These are phyloP conservation scores for Muscina levida DNA, from an alignment of 2,888 invertebrate genomes.

Conservation along the genomic window DNA sequence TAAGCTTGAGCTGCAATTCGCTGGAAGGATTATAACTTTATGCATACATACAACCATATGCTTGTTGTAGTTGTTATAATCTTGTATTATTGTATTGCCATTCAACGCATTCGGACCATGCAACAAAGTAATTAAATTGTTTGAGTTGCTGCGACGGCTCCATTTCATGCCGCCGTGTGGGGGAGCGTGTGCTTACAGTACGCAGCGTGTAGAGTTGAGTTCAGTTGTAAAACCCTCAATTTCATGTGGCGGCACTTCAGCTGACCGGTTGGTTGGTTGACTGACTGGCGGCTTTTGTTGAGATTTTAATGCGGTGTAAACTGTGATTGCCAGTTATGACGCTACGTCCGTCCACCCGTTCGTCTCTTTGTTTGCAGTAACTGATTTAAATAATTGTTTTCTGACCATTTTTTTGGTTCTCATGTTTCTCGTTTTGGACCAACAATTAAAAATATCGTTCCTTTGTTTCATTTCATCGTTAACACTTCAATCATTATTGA, in stretches of 20 bases:
- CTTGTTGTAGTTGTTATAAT: background rate
- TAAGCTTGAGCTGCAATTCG: conserved; percentile 42
- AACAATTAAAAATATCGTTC: conserved; percentile 46
- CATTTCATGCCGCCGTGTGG: conserved; percentile 1
- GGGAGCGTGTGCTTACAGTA: background rate
- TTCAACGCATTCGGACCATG: conserved; percentile 19
- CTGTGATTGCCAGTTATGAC: conserved; percentile 14
- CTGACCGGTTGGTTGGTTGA: conserved; percentile 8
- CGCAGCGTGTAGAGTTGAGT: background rate
- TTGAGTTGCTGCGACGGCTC: conserved; percentile 21
- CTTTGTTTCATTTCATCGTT: conserved; percentile 37
- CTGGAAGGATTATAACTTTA: conserved; percentile 48
- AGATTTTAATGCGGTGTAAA: background rate
- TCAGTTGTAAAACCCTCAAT: conserved; percentile 28
- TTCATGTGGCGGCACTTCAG: conserved; percentile 20
- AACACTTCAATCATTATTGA: conserved; percentile 53
- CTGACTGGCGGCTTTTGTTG: conserved; percentile 26
- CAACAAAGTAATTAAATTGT: conserved; percentile 61
- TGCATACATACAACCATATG: conserved; percentile 35
- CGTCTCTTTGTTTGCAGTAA: conserved; percentile 8
- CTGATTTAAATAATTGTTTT: conserved; percentile 25
- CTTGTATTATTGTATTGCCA: no score
- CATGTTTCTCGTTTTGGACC: conserved; percentile 10
- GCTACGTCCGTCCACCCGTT: background rate
- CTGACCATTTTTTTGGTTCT: conserved; percentile 26